phyloP scores from a whole-genome alignment of 2,797 vertebrate genomes.

The Sylvilagus floridanus region DNA sequence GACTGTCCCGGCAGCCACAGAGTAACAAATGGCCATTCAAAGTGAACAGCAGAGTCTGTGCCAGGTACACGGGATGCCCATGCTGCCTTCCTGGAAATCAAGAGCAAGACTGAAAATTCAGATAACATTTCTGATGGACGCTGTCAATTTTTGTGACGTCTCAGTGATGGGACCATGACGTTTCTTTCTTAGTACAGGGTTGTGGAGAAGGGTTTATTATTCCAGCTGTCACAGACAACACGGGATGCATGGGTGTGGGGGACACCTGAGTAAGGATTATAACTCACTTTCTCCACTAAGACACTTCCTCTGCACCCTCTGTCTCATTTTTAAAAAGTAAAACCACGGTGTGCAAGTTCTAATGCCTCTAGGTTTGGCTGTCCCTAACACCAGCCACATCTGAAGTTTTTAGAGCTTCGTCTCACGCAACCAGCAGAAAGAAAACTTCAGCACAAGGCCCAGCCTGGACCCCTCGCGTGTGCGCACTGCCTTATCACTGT shows the following conservation, averaged over 20 bases:
- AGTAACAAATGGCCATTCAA: neutral
- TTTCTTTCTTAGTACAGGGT: neutral
- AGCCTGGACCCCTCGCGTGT: neutral
- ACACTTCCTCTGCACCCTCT: conserved; percentile 45
- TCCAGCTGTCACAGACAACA: neutral
- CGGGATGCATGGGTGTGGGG: neutral
- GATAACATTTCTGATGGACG: conserved; percentile 14
- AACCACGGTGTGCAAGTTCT: neutral
- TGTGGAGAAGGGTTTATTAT: neutral
- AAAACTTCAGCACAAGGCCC: conserved; percentile 46
- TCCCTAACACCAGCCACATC: conserved; percentile 15
- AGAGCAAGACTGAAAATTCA: conserved; percentile 47
- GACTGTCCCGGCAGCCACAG: neutral
- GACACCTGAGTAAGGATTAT: neutral
- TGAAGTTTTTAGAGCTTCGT: conserved; percentile 54
- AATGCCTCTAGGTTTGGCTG: conserved; percentile 23
- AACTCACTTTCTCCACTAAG: conserved; percentile 52
- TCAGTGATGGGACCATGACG: conserved; percentile 17
- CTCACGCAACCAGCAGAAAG: conserved; percentile 35
- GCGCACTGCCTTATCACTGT: neutral
- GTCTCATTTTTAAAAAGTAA: neutral
- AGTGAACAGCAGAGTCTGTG: neutral
- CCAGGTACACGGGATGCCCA: conserved; percentile 41
- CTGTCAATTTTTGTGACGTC: conserved; percentile 27
- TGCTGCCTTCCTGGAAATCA: conserved; percentile 43